Evolutionary conservation across 2,797 vertebrate species (phyloP).

Genomic region (Dermochelys coriacea): DNA sequence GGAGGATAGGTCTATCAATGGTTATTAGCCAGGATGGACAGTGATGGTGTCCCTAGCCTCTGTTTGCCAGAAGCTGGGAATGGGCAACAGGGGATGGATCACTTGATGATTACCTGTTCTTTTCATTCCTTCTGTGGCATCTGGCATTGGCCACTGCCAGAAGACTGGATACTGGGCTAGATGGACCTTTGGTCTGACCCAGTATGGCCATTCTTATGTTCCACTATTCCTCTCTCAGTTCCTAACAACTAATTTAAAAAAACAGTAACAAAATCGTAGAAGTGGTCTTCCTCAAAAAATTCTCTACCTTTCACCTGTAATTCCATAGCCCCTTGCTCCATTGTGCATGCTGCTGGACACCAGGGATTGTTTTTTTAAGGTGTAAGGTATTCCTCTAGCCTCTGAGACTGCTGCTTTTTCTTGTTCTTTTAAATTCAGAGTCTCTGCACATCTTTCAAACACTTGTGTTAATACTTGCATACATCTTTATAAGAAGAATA

Average conservation of each 20-base stretch:
- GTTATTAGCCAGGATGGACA: too few relatives aligned
- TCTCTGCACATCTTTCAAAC: not conserved
- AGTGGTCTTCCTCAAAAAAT: not conserved
- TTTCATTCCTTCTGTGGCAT: too few relatives aligned
- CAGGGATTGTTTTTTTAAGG: not conserved
- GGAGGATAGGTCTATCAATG: too few relatives aligned
- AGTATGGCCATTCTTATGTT: not conserved
- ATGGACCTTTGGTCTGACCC: too few relatives aligned
- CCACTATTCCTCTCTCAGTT: not conserved
- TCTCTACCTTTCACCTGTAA: not conserved
- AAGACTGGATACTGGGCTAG: too few relatives aligned
- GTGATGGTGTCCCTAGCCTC: too few relatives aligned
- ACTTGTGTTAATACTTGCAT: not conserved
- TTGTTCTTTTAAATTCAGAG: not conserved
- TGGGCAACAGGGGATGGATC: too few relatives aligned
- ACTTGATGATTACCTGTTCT: too few relatives aligned
- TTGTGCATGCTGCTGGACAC: not conserved
- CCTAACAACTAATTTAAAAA: not conserved
- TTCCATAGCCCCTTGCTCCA: not conserved
- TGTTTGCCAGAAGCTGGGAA: too few relatives aligned
- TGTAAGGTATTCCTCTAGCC: not conserved
- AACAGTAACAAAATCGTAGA: not conserved
- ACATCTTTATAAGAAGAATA: not conserved
- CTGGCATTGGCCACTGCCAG: too few relatives aligned
- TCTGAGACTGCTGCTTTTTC: not conserved